Base-by-base conservation (phyloP, 1,140 invertebrate species). In the Hyles vespertilio region DNA sequence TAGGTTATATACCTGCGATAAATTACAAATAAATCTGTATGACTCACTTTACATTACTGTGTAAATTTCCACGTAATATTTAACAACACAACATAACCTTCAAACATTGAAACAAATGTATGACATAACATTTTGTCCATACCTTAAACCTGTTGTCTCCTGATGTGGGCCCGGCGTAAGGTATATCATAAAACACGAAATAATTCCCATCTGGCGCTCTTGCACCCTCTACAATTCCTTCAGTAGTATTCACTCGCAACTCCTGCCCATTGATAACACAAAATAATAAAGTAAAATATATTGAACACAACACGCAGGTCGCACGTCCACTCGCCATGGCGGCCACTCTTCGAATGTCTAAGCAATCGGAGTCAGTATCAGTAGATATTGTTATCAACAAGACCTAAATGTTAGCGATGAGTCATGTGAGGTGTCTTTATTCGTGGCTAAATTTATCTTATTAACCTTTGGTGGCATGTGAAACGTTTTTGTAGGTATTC, bases 141-240 rank as follows among this genome's bases (percentile, higher is more conserved):
- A 87, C 84, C 77, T 82, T 87, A 66, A 84, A 87, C 51, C 81
- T 67, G 52, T 82, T 84, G 33, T 55, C 65, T 34, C 76, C 78
- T 1, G 68, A 49, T 0, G 77, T 67, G 2, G 61, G 34, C 0
- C 77, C 84, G 9, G 70, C 84, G 56, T 87, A 87, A 36, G 73
- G 74, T 50, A 87, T 65, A 48, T 74, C 81, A 56, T 79, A 81
- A 51, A 84, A 87, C 11, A 66, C 62, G 9, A 61, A 58, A 51
- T 84, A 82, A 47, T 74, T 69, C 3, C 77, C 81, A 64, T 81
- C 77, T 12, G 51, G 9, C 0, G 67, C 71, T 0, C 49, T 54
- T 5, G 46, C 51, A 9, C 81, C 81, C 56, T 71, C 56, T 45
- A 85, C 67, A 3, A 70, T 53, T 10, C 84, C 84, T 61, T 84